Conservation (phyloP, 2,888 invertebrate genomes). For the Bimastos eiseni region DNA sequence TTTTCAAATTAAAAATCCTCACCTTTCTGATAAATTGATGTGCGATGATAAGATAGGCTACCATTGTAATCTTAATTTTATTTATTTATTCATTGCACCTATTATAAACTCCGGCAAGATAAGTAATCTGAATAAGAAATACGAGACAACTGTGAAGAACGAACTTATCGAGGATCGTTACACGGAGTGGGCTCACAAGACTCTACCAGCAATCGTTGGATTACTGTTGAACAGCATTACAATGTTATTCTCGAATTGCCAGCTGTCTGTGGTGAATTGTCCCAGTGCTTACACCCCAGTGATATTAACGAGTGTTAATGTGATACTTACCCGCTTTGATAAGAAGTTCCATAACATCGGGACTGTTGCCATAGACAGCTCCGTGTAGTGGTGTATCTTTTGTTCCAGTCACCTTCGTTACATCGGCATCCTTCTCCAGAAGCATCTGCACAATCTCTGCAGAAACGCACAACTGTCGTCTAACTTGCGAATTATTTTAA, state of each 20-base stretch:
- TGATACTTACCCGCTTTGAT: constrained; percentile 51
- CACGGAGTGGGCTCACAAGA: background rate
- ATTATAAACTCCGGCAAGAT: background rate
- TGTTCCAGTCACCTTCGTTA: constrained; percentile 48
- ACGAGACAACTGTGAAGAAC: background rate
- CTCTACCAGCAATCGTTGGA: too few species aligned
- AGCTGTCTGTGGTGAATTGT: background rate
- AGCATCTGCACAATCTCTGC: constrained; percentile 53
- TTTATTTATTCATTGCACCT: constrained; percentile 1
- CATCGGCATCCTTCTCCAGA: constrained; percentile 48
- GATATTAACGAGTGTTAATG: background rate
- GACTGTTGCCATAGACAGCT: constrained; percentile 54
- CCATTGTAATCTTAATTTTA: background rate
- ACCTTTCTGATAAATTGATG: background rate
- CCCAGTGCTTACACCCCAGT: background rate
- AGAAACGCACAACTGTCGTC: background rate
- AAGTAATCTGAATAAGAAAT: background rate
- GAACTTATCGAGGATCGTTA: background rate
- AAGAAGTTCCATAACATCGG: constrained; percentile 50
- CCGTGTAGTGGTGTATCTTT: constrained; percentile 56
- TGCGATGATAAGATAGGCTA: background rate
- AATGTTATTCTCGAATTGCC: background rate
- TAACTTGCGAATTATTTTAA: too few species aligned
- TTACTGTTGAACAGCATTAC: too few species aligned
- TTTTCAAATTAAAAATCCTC: background rate